Evolutionary conservation across 1,140 invertebrate genomes (phyloP), one percentile per base, ranked within the genome.

Genomic region (Cyclina sinensis): DNA sequence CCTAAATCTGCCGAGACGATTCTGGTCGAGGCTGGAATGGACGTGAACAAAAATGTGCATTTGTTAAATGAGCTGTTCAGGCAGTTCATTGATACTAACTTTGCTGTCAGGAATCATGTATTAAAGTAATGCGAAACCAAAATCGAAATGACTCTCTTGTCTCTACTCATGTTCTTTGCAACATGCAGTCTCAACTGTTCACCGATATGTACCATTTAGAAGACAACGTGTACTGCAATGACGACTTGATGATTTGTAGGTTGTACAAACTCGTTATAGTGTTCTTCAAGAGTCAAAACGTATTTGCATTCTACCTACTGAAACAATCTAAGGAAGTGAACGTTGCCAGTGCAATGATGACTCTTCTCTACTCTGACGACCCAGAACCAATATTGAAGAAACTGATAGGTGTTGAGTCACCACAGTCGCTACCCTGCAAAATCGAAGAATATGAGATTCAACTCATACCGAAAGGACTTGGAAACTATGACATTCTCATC

Each of bases 391-490:
- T 78, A 30, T 27, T 78, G 21, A 48, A 4, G 27, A 78, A 78
- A 48, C 27, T 78, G 16, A 48, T 78, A 46, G 74, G 43, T n/a
- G 39, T 16, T 5, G 37, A 27, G 9, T 43, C 37, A n/a, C 74
- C 74, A 78, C 27, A 78, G 12, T 35, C 74, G 21, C 7, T 78
- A 18, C 21, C 37, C 16, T 78, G 74, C 24, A n/a, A 37, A 4
- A 43, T 78, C n/a, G 74, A 78, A 30, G 74, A 78, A 46, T 78
- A 48, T 30, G 74, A 78, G 24, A 46, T 78, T 14, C 37, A 78
- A 48, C 74, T 78, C 14, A 48, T 78, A 24, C 35, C 74, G 21
- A 27, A 78, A 78, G 27, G 37, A 4, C 18, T 78, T 0, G 74
- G 74, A 46, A 78, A 78, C 43, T 78, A 46, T 30, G 43, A 43